Evolutionary conservation across 2,113 vertebrate species (phyloP), one percentile per base, ranked within the genome.

Genomic region (Ictalurus punctatus): DNA sequence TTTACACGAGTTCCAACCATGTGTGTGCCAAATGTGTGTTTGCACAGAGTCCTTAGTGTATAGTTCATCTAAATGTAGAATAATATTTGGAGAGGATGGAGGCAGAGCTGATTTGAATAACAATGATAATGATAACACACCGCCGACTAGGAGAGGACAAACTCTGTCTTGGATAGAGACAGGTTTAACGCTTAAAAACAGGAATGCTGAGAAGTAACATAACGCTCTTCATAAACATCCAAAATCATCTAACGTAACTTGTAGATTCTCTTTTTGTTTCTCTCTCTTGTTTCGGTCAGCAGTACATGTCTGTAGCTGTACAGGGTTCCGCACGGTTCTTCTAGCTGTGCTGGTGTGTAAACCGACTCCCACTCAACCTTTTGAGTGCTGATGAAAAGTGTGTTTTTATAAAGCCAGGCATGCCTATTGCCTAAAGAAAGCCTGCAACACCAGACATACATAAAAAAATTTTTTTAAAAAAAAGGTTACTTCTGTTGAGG

Each of bases 21-120:
- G 71, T 89, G 87, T 81, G 76, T 65, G 81, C 84, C 89, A 90
- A 87, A 89, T 88, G 87, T 83, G 67, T 54, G 16, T 63, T 80
- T 85, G 88, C 84, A 56, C 56, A 85, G n/a, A 83, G 58, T 83
- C 81, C 81, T 44, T 27, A 9, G 58, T 25, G 58, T 83, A 25
- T 44, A 23, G 21, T 40, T 83, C 0, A 27, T 37, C 23, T 61
- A 61, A 83, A 88, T 27, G 40, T 79, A 25, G 17, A 44, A 44
- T 78, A 67, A 78, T 79, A 25, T 85, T 89, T 67, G 30, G 30
- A 83, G 44, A 83, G 86, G 37, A 34, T 13, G n/a, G 48, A 30
- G 7, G 23, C 25, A 56, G 52, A 40, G 37, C 79, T 83, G 63
- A 73, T 73, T 59, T 59, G 78, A 73, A 88, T 44, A 58, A 88